Evolutionary conservation across 2,888 invertebrate genomes (phyloP), one percentile per base, ranked within the genome.

Genomic region (Ptilodon capucinus): DNA sequence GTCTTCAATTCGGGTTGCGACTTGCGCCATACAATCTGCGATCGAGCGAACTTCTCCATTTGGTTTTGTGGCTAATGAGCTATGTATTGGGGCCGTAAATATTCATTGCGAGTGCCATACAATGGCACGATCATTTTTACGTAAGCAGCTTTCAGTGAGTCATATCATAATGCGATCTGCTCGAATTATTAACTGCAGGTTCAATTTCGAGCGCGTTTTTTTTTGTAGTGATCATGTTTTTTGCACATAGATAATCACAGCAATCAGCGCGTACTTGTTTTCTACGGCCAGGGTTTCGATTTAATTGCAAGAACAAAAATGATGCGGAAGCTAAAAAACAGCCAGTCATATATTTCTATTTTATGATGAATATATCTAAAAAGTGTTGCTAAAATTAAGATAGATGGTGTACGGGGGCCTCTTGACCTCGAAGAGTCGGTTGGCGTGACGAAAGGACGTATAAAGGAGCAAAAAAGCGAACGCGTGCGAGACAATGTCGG

Each of bases 131-230:
- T 62, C 70, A 68, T 74, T 76, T 79, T 77, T 71, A 52, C 72
- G 52, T 60, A n/a, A n/a, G n/a, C n/a, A 44, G 50, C 51, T 54
- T 57, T 43, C 56, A 69, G 70, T 84, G 82, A 81, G 63, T 81
- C 81, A 83, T 63, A 62, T 81, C 81, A 82, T 62, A 60, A 57
- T 71, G 57, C 65, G 71, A 74, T 78, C 65, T 78, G 78, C 76
- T 79, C 74, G 78, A 79, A 79, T 81, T 84, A 76, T 74, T 68
- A 69, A 69, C 70, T 54, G 61, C 65, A 59, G 63, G 68, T 64
- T 73, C 61, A 65, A 68, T 75, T 77, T 70, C 69, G 61, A 55
- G 57, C 63, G 55, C 61, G 51, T 44, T 44, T 78, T 83, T 36
- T n/a, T 81, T 81, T 79, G 69, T 54, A 40, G 40, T 54, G 51